These are phyloP conservation scores for Neodiprion fabricii DNA, from an alignment of 1,140 invertebrate genomes.

Conservation along the genomic window DNA sequence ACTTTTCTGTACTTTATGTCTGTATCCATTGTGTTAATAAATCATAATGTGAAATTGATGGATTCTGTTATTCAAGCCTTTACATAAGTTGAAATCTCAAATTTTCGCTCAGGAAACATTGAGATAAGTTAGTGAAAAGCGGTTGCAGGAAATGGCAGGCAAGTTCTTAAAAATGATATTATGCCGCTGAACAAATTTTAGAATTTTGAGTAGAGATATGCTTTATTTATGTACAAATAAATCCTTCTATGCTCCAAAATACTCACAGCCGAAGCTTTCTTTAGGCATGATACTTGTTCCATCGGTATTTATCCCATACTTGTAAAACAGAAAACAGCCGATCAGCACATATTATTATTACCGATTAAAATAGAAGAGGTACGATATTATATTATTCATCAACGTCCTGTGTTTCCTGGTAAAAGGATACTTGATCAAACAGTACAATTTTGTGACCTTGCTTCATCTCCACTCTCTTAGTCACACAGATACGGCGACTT, in stretches of 20 bases:
- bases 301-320: background rate
- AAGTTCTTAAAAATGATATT: conserved; percentile 12
- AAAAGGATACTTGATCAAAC: background rate
- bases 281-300: conserved; percentile 54
- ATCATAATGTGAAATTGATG: background rate
- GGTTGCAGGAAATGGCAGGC: no score
- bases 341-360: background rate
- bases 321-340: background rate
- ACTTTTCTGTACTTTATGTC: conserved; percentile 5
- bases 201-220: conserved; percentile 37
- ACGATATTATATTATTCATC: background rate
- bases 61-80: background rate
- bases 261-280: conserved; percentile 60
- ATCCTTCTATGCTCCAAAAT: conserved; percentile 57
- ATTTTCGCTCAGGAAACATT: no score
- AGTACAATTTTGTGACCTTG: background rate
- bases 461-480: background rate
- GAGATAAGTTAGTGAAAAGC: no score
- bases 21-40: conserved; percentile 9
- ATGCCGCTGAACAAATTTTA: conserved; percentile 15
- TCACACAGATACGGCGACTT: no score
- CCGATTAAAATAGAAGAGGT: background rate
- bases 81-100: background rate
- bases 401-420: background rate
- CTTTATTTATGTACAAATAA: conserved; percentile 62